These are phyloP conservation scores for Ophioninae sp. DNA, from an alignment of 2,888 invertebrate species.

Conservation along the genomic window DNA sequence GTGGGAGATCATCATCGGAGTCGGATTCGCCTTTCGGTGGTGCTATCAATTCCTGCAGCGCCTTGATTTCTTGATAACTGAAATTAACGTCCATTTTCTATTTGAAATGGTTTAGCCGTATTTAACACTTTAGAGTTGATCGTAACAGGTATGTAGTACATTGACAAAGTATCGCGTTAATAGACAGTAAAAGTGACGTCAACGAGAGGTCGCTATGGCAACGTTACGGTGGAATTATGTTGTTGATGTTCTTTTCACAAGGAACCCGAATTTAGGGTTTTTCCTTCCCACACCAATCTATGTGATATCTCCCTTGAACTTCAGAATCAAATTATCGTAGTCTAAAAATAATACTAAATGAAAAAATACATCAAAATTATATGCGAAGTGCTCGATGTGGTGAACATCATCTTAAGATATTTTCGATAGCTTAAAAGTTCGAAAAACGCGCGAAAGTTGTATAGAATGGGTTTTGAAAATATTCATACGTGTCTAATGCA, in stretches of 20 bases:
- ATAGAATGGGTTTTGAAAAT: not conserved
- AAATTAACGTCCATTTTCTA: slow-evolving; percentile 73
- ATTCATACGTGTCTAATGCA: not conserved
- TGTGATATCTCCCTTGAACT: not conserved
- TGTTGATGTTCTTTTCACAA: not conserved
- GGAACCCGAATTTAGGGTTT: not conserved
- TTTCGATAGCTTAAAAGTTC: not conserved
- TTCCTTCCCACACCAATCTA: not conserved
- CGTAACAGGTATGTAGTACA: not conserved
- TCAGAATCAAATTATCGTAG: too few species aligned
- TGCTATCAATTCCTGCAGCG: slow-evolving; percentile 72
- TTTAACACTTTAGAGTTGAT: not conserved
- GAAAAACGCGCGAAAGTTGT: not conserved
- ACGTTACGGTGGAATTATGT: slow-evolving; percentile 1
- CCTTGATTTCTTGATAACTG: slow-evolving; percentile 72
- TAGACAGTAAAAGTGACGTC: slow-evolving; percentile 3
- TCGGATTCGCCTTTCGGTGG: slow-evolving; percentile 74
- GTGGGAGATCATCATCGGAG: slow-evolving; percentile 75
- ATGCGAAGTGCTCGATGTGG: not conserved
- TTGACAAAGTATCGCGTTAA: not conserved
- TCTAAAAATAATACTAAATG: not conserved
- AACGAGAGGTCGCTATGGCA: slow-evolving; percentile 54
- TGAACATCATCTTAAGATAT: not conserved
- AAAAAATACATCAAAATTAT: not conserved
- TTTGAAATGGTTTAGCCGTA: not conserved